phyloP scores from a whole-genome alignment of 2,797 vertebrate species.

The Syngnathus acus region DNA sequence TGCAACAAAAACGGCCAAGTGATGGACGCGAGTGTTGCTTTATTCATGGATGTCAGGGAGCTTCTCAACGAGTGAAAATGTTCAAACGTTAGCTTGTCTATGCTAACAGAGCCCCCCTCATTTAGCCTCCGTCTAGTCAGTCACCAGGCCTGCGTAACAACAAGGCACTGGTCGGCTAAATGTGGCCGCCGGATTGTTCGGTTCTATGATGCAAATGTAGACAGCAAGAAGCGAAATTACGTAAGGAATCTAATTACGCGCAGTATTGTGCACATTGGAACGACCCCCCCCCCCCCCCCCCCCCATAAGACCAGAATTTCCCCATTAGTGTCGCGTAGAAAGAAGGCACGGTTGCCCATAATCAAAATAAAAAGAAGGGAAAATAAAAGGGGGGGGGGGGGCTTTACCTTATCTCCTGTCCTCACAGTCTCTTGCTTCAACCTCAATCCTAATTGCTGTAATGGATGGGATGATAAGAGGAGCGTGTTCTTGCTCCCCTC shows the following conservation, averaged over 20 bases:
- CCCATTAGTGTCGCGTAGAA: background rate
- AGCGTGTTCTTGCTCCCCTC: conserved; percentile 34
- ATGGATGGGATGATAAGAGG: conserved; percentile 28
- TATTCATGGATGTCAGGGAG: background rate
- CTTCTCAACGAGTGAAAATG: conserved; percentile 1
- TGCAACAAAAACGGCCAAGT: background rate
- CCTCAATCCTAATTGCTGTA: conserved; percentile 23
- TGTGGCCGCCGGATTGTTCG: background rate
- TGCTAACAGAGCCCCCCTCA: conserved; percentile 30
- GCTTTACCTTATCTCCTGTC: background rate
- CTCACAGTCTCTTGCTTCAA: conserved; percentile 12
- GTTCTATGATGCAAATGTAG: background rate
- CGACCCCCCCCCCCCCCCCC: background rate
- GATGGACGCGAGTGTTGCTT: background rate
- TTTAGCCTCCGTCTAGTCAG: conserved; percentile 32
- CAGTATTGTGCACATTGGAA: background rate
- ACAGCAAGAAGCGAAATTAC: background rate
- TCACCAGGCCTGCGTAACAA: conserved; percentile 38
- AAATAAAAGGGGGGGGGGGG: background rate
- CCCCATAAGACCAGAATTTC: background rate
- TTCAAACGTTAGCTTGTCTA: conserved; percentile 31
- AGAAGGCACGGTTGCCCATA: background rate
- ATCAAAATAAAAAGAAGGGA: background rate
- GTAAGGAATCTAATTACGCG: no score
- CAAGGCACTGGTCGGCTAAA: background rate